Percentiles rank a stretch among this genome's conserved stretches.
Conservation (phyloP, 1,140 invertebrate genomes). For the Bilobella aurantiaca region DNA sequence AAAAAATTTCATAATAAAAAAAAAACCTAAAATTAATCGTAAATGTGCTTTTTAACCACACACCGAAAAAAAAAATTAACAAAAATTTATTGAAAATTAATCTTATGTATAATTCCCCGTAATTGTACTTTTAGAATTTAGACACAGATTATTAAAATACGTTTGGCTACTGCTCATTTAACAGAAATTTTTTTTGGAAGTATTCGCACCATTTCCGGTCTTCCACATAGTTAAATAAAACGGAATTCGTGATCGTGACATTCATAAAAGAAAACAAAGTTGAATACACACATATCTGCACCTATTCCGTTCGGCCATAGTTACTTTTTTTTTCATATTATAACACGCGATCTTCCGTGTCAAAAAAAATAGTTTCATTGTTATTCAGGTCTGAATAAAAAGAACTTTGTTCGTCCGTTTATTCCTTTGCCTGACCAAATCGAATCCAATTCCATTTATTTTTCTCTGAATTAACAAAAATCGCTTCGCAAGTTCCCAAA, state of each 20-base stretch:
- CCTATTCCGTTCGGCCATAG: background rate
- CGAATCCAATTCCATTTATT: background rate
- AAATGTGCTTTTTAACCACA: no score
- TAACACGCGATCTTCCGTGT: conserved; percentile 17
- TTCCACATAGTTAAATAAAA: background rate
- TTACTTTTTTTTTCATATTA: no score
- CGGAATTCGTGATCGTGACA: background rate
- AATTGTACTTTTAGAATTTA: no score
- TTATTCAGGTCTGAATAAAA: background rate
- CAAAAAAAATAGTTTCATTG: background rate
- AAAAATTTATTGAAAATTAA: no score
- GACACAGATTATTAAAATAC: no score
- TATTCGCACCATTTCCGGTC: conserved; percentile 9
- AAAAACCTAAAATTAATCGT: no score
- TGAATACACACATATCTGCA: conserved; percentile 2
- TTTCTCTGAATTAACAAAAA: background rate
- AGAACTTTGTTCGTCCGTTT: conserved; percentile 9
- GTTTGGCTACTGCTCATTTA: no score
- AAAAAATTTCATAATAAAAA: conserved; percentile 4
- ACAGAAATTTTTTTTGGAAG: no score
- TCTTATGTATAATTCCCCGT: no score
- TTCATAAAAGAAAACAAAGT: background rate
- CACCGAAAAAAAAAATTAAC: no score
- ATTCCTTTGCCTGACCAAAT: background rate
- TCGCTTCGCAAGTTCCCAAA: background rate